phyloP scores from a whole-genome alignment of 2,888 invertebrate genomes.

The Lochmaea crataegi region DNA sequence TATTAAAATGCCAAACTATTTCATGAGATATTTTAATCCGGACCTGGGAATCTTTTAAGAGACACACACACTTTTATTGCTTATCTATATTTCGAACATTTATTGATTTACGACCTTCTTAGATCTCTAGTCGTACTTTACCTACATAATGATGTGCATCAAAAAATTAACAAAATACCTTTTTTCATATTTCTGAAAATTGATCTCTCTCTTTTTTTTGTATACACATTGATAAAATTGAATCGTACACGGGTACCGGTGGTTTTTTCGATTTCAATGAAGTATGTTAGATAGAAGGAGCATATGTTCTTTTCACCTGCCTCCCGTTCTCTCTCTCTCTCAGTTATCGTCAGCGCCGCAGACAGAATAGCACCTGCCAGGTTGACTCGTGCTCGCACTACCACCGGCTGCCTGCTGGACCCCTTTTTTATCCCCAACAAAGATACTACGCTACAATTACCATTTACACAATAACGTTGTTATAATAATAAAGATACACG shows the following conservation, averaged over 20 bases:
- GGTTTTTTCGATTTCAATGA: slow-evolving; percentile 55
- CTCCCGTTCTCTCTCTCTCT: slow-evolving; percentile 51
- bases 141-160: too few relatives aligned
- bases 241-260: slow-evolving; percentile 58
- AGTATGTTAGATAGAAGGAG: slow-evolving; percentile 59
- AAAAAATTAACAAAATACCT: too few relatives aligned
- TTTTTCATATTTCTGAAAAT: neutral
- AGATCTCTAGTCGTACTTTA: too few relatives aligned
- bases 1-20: too few relatives aligned
- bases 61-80: too few relatives aligned
- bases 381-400: slow-evolving; percentile 32
- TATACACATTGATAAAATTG: slow-evolving; percentile 38
- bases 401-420: slow-evolving; percentile 35
- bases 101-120: too few relatives aligned
- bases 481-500: slow-evolving; percentile 33
- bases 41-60: too few relatives aligned
- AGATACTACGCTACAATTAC: slow-evolving; percentile 43
- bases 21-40: too few relatives aligned
- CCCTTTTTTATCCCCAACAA: slow-evolving; percentile 37
- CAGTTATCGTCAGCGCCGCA: slow-evolving; percentile 26
- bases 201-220: neutral
- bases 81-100: too few relatives aligned
- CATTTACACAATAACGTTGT: slow-evolving; percentile 40
- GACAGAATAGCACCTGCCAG: slow-evolving; percentile 44
- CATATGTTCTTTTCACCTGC: slow-evolving; percentile 54